Percentiles rank a stretch among this genome's conserved stretches.
These are phyloP conservation scores for Lampris megalopsis DNA, from an alignment of 2,113 vertebrate species.

Conservation along the genomic window DNA sequence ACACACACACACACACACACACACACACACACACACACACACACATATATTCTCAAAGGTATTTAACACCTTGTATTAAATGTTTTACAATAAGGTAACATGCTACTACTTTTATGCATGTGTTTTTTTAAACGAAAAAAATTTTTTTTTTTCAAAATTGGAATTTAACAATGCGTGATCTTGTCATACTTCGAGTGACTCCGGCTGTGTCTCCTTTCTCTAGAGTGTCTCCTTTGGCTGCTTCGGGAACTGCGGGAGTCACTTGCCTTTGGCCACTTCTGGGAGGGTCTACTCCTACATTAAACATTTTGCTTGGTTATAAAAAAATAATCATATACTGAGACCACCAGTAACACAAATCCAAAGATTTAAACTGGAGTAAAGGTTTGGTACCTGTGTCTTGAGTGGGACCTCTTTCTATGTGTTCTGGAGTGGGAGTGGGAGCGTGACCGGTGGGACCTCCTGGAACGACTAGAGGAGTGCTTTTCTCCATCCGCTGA, in stretches of 20 bases:
- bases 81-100: too few relatives aligned
- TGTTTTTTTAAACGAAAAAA: too few relatives aligned
- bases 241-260: conserved; percentile 85
- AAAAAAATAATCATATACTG: too few relatives aligned
- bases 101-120: too few relatives aligned
- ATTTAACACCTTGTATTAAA: too few relatives aligned
- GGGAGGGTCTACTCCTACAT: conserved; percentile 83
- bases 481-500: conserved; percentile 77
- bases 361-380: background rate
- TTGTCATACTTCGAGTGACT: conserved; percentile 86
- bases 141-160: too few relatives aligned
- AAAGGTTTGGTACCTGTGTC: conserved; percentile 84
- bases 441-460: conserved; percentile 85
- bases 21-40: too few relatives aligned
- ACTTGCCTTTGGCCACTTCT: conserved; percentile 82
- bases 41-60: too few relatives aligned
- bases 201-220: conserved; percentile 85
- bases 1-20: too few relatives aligned
- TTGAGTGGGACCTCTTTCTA: conserved; percentile 91
- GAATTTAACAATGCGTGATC: background rate
- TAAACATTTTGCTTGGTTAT: background rate
- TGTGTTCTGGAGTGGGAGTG: conserved; percentile 86
- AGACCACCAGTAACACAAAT: background rate
- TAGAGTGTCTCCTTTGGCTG: conserved; percentile 87
- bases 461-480: conserved; percentile 81